Evolutionary conservation across 2,113 vertebrate genomes (phyloP).

Genomic region (Calidris pugnax): DNA sequence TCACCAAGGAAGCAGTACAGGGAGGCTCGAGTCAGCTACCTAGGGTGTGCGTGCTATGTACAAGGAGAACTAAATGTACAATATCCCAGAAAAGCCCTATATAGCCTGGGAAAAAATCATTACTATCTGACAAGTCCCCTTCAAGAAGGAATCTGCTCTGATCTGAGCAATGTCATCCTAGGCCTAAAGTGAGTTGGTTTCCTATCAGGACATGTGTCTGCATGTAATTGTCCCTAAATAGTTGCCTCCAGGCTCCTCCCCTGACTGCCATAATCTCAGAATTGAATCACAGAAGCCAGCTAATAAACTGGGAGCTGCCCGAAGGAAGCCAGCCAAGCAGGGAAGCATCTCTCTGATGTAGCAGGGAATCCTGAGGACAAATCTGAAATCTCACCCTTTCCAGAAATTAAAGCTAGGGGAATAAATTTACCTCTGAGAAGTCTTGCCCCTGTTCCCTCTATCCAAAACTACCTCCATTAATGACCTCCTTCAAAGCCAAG

Average conservation of each 20-base stretch:
- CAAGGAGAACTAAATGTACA: accelerated
- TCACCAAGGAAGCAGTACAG: accelerated
- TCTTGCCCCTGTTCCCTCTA: not conserved
- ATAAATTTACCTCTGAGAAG: not conserved
- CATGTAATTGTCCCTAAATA: not conserved
- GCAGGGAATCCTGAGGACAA: not conserved
- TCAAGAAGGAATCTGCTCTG: not conserved
- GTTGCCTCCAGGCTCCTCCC: not conserved
- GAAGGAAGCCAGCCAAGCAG: not conserved
- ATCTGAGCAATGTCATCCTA: not conserved
- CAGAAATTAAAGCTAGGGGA: not conserved
- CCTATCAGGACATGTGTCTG: not conserved
- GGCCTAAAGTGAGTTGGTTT: not conserved
- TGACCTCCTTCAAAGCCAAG: not conserved
- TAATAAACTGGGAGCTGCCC: not conserved
- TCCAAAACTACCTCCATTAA: not conserved
- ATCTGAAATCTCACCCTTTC: not conserved
- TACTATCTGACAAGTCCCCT: not conserved
- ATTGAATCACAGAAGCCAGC: not conserved
- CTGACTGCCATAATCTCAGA: not conserved
- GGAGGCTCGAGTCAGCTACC: not conserved
- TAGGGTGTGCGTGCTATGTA: accelerated
- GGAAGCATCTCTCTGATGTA: not conserved
- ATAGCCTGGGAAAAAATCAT: not conserved
- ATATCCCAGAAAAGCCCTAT: not conserved